A percentile compares a stretch with the other conserved stretches of the same genome.
These are phyloP conservation scores for Drosophila arawakana DNA, from an alignment of 1,140 invertebrate genomes.

Conservation along the genomic window DNA sequence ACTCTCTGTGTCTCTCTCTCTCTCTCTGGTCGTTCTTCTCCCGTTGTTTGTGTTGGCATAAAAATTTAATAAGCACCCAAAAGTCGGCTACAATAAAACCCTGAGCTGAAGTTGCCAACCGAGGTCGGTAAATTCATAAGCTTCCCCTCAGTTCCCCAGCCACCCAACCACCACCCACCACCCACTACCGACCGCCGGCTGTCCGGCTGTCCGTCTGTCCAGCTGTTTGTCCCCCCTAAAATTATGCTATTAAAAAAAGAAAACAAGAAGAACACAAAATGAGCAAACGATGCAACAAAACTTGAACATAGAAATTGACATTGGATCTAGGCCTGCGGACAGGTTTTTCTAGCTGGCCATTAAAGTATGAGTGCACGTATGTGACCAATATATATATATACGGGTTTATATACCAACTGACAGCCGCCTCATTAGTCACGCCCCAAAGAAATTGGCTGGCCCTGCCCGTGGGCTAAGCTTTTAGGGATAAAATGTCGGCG, in stretches of 20 bases:
- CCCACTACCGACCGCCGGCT: background rate
- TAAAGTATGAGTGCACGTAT: slow-evolving; percentile 1
- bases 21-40: background rate
- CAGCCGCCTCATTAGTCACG: slow-evolving; percentile 59
- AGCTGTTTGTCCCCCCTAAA: slow-evolving; percentile 32
- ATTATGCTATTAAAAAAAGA: slow-evolving; percentile 74
- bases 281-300: slow-evolving; percentile 6
- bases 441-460: slow-evolving; percentile 2
- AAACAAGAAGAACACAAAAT: slow-evolving; percentile 9
- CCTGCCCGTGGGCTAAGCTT: background rate
- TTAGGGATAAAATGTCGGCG: background rate
- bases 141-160: background rate
- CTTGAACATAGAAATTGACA: slow-evolving; percentile 35
- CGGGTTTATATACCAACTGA: background rate
- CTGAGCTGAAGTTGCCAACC: slow-evolving; percentile 44
- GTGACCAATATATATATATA: background rate
- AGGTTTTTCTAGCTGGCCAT: background rate
- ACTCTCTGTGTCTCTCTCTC: background rate
- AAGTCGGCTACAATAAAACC: slow-evolving; percentile 69
- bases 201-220: background rate
- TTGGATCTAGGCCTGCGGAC: slow-evolving; percentile 13
- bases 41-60: slow-evolving; percentile 49
- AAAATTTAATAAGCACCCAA: slow-evolving; percentile 76
- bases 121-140: slow-evolving; percentile 64
- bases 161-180: too few relatives aligned